Percentiles rank a stretch among this genome's conserved stretches.
Conservation (phyloP, 1,140 invertebrate genomes). For the Dinoponera quadriceps region DNA sequence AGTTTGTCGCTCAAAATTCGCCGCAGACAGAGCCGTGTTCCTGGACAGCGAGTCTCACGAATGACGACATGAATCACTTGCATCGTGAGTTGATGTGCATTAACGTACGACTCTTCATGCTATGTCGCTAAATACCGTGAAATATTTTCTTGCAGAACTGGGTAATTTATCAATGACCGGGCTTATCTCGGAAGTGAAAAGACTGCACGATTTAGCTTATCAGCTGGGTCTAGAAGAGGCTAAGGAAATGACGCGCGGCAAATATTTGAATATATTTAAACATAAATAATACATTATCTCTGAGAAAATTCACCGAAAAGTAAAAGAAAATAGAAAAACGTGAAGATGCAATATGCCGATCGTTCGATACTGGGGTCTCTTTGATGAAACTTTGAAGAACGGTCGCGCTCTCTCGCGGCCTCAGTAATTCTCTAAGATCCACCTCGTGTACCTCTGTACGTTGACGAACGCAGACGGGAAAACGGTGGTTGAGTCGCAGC, state of each 20-base stretch:
- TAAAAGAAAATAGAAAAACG: constrained; percentile 17
- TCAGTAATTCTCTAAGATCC: constrained; percentile 75
- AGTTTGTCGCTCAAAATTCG: constrained; percentile 85
- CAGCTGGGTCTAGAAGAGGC: constrained; percentile 97
- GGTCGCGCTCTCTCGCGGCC: not conserved
- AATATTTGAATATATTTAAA: constrained; percentile 95
- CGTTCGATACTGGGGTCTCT: not conserved
- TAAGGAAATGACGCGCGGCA: constrained; percentile 98
- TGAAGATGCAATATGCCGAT: constrained; percentile 16
- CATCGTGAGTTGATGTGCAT: constrained; percentile 78
- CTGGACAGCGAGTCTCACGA: constrained; percentile 80
- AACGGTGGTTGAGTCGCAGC: constrained; percentile 65
- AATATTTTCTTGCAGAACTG: constrained; percentile 89
- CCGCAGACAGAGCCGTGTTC: constrained; percentile 77
- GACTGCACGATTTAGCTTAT: constrained; percentile 96
- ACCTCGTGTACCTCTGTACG: constrained; percentile 73
- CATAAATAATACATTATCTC: constrained; percentile 73
- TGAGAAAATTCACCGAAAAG: not conserved
- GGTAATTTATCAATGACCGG: constrained; percentile 92
- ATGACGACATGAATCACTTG: constrained; percentile 84
- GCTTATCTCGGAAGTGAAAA: constrained; percentile 96
- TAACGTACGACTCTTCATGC: not conserved
- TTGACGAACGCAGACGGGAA: constrained; percentile 74
- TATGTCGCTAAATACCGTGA: constrained; percentile 40
- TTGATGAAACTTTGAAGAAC: not conserved